phyloP scores from a whole-genome alignment of 1,140 invertebrate genomes.

The Halictus rubicundus region DNA sequence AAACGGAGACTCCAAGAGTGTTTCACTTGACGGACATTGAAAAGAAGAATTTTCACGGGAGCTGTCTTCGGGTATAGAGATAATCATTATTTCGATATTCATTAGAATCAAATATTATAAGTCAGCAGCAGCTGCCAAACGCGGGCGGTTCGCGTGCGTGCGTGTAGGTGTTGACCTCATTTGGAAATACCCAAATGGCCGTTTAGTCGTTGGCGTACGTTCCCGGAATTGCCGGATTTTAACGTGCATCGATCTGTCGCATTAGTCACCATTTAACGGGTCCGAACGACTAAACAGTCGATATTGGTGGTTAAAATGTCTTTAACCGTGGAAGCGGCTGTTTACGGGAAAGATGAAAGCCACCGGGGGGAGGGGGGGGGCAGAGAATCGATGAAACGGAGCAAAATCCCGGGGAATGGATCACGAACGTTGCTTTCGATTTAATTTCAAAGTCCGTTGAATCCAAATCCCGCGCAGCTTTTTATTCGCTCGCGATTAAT shows the following conservation, averaged over 20 bases:
- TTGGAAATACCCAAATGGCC: constrained; percentile 7
- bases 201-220: background rate
- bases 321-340: background rate
- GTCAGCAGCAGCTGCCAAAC: constrained; percentile 15
- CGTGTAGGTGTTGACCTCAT: background rate
- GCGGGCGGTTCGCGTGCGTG: background rate
- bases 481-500: constrained; percentile 1
- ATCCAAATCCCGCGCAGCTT: background rate
- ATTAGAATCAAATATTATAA: constrained; percentile 27
- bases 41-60: no score
- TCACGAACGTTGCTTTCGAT: background rate
- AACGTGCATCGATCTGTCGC: constrained; percentile 23
- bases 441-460: background rate
- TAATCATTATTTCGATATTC: constrained; percentile 17
- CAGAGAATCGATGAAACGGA: no score
- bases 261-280: constrained; percentile 12
- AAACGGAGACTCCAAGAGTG: no score
- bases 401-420: background rate
- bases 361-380: no score
- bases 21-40: no score
- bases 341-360: background rate
- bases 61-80: background rate
- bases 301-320: constrained; percentile 3
- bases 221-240: constrained; percentile 7
- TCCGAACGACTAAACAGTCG: background rate